phyloP scores from a whole-genome alignment of 1,140 invertebrate genomes.

The Orius insidiosus region DNA sequence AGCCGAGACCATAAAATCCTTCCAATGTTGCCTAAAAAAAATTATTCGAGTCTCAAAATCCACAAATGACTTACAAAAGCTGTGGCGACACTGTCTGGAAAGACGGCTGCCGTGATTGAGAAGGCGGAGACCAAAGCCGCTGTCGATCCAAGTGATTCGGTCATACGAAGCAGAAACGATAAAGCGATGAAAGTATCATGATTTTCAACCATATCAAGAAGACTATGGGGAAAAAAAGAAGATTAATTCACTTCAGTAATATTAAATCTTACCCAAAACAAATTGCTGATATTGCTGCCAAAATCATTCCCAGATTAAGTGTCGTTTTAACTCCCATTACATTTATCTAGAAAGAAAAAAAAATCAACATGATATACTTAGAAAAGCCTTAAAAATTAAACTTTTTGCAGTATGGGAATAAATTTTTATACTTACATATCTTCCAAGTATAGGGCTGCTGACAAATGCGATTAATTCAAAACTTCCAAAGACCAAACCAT shows the following conservation, averaged over 20 bases:
- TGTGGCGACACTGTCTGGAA: conserved; percentile 39
- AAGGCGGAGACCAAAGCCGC: conserved; percentile 43
- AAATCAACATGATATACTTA: background rate
- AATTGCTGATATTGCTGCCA: conserved; percentile 29
- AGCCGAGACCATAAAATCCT: conserved; percentile 41
- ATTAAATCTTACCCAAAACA: conserved; percentile 31
- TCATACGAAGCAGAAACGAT: conserved; percentile 36
- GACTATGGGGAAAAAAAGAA: conserved; percentile 24
- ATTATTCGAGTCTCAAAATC: background rate
- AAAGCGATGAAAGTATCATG: conserved; percentile 36
- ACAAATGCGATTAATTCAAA: conserved; percentile 42
- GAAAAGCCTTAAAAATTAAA: too few relatives aligned
- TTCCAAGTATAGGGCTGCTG: conserved; percentile 38
- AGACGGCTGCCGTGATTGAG: conserved; percentile 41
- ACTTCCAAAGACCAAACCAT: conserved; percentile 44
- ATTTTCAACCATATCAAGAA: conserved; percentile 32
- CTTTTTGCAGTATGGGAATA: too few relatives aligned
- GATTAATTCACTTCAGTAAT: background rate
- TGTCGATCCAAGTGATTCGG: conserved; percentile 43
- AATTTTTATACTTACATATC: conserved; percentile 29
- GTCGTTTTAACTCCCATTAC: conserved; percentile 36
- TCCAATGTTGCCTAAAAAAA: conserved; percentile 35
- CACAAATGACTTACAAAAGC: conserved; percentile 35
- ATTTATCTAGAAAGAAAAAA: conserved; percentile 29
- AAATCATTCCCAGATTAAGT: conserved; percentile 36